A percentile compares a stretch with the other conserved stretches of the same genome.
These are phyloP conservation scores for Monarcha castaneiventris DNA, from an alignment of 2,113 vertebrate genomes.

Conservation along the genomic window DNA sequence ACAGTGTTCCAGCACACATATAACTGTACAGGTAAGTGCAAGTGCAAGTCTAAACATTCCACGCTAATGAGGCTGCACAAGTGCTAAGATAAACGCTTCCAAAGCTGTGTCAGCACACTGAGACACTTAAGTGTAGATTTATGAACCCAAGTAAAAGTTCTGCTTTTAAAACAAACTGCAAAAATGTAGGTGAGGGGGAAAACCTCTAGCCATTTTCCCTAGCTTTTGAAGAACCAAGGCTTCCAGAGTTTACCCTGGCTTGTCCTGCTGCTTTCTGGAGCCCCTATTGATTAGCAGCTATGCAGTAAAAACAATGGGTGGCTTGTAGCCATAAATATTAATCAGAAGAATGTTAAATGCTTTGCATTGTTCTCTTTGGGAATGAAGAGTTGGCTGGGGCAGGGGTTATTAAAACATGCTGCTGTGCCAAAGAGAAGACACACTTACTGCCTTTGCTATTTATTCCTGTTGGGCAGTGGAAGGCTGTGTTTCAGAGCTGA, in stretches of 20 bases:
- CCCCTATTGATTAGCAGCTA: neutral
- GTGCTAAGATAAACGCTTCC: conserved; percentile 15
- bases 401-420: conserved; percentile 4
- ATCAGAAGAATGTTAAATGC: conserved; percentile 35
- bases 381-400: neutral
- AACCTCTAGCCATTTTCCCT: neutral
- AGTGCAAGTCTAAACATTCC: neutral
- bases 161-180: neutral
- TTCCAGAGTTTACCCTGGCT: neutral
- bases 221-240: neutral
- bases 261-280: neutral
- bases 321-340: conserved; percentile 37
- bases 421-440: neutral
- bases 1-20: neutral
- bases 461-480: neutral
- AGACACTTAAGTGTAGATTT: neutral
- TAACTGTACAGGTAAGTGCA: neutral
- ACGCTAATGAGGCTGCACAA: neutral
- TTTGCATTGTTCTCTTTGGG: neutral
- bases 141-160: neutral
- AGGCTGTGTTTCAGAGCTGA: neutral
- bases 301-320: conserved; percentile 22
- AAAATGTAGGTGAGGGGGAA: neutral
- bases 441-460: neutral
- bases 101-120: neutral